Percentiles rank a stretch among this genome's conserved stretches.
Conservation (phyloP, 2,113 vertebrate species). For the Struthio camelus region DNA sequence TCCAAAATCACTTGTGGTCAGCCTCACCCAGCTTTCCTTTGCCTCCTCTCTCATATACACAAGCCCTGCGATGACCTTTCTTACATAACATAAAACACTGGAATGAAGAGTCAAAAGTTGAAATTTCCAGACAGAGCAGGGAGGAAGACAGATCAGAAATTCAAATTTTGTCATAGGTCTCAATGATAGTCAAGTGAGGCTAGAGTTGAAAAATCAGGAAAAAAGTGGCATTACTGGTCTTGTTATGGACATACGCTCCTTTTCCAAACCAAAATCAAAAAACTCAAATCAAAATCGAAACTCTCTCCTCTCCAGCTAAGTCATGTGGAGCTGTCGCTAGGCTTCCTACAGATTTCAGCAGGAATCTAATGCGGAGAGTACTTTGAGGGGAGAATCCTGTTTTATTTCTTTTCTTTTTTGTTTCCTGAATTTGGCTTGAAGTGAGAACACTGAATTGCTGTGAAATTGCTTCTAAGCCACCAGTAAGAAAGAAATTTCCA, state of each 20-base stretch:
- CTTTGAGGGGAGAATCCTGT: rapidly evolving
- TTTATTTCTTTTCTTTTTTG: background rate
- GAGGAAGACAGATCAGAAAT: background rate
- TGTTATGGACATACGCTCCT: background rate
- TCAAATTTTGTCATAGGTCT: rapidly evolving
- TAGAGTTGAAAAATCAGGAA: background rate
- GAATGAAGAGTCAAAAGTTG: rapidly evolving
- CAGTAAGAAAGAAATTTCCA: background rate
- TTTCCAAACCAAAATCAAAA: background rate
- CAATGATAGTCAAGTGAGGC: background rate
- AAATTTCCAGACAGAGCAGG: background rate
- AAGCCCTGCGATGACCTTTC: background rate
- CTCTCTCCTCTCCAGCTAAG: rapidly evolving
- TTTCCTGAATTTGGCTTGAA: background rate
- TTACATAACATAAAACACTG: rapidly evolving
- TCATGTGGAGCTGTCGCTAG: too few species aligned
- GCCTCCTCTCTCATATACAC: background rate
- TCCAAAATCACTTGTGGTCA: background rate
- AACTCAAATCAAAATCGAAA: background rate
- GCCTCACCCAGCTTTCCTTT: rapidly evolving
- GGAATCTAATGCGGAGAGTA: rapidly evolving
- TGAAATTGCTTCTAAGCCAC: background rate
- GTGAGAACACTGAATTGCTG: background rate
- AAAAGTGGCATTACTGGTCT: rapidly evolving
- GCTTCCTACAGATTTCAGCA: background rate